Percentiles rank a stretch among this genome's conserved stretches.
Conservation (phyloP, 2,113 vertebrate species). For the Clarias gariepinus region DNA sequence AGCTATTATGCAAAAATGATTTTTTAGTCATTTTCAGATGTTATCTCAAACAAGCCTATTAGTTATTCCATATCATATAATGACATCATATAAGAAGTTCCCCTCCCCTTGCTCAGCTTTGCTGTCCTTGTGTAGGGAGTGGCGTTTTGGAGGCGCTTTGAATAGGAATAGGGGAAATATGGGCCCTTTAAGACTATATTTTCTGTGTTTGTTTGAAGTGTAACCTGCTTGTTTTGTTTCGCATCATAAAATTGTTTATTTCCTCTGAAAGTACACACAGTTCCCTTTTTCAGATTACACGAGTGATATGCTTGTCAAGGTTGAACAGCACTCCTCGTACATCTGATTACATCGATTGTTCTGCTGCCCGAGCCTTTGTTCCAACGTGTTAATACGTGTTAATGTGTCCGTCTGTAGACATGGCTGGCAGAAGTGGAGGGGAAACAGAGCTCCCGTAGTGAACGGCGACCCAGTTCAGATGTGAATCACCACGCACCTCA, state of each 20-base stretch:
- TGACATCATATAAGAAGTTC: too few species aligned
- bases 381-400: neutral
- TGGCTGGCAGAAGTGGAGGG: conserved; percentile 98
- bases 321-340: neutral
- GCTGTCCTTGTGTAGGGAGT: too few species aligned
- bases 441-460: conserved; percentile 86
- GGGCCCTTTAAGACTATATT: too few species aligned
- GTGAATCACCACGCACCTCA: conserved; percentile 95
- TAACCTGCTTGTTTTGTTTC: neutral
- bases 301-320: neutral
- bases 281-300: neutral
- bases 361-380: neutral
- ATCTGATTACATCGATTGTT: neutral
- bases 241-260: neutral
- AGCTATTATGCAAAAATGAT: too few species aligned
- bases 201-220: too few species aligned
- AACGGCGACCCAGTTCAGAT: conserved; percentile 91
- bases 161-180: too few species aligned
- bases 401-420: conserved; percentile 53
- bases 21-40: too few species aligned
- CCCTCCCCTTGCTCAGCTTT: too few species aligned
- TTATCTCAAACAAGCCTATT: too few species aligned
- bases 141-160: too few species aligned
- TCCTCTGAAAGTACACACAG: neutral
- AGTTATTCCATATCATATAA: too few species aligned